These are phyloP conservation scores for Steatornis caripensis DNA, from an alignment of 2,113 vertebrate species.

Conservation along the genomic window DNA sequence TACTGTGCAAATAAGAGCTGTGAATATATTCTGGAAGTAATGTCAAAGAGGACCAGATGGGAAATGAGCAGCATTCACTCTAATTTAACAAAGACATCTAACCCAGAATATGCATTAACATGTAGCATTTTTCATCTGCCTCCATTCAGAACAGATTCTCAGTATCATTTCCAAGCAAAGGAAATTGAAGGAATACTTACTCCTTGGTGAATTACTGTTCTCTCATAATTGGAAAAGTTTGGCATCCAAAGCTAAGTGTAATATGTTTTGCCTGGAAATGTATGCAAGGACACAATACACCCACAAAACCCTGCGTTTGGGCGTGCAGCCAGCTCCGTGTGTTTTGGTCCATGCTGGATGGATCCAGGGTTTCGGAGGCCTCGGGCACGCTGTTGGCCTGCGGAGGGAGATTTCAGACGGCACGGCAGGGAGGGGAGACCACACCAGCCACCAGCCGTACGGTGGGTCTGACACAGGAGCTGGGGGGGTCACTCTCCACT, in stretches of 20 bases:
- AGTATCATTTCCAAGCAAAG: constrained; percentile 37
- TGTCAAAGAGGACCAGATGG: constrained; percentile 69
- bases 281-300: constrained; percentile 34
- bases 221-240: constrained; percentile 32
- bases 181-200: constrained; percentile 51
- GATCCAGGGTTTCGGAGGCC: constrained; percentile 4
- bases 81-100: constrained; percentile 68
- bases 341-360: constrained; percentile 18
- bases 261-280: constrained; percentile 52
- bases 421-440: neutral
- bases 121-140: constrained; percentile 56
- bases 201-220: constrained; percentile 39
- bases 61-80: constrained; percentile 67
- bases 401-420: neutral
- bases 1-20: constrained; percentile 63
- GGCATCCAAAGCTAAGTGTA: constrained; percentile 30
- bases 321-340: neutral
- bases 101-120: constrained; percentile 59
- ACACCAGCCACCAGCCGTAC: accelerated
- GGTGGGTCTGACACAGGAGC: neutral
- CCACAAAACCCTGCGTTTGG: neutral
- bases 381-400: neutral
- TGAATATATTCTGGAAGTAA: constrained; percentile 69
- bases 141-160: constrained; percentile 61
- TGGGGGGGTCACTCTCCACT: neutral